These are phyloP conservation scores for Micronycteris hirsuta DNA, from an alignment of 2,113 vertebrate genomes.

Conservation along the genomic window DNA sequence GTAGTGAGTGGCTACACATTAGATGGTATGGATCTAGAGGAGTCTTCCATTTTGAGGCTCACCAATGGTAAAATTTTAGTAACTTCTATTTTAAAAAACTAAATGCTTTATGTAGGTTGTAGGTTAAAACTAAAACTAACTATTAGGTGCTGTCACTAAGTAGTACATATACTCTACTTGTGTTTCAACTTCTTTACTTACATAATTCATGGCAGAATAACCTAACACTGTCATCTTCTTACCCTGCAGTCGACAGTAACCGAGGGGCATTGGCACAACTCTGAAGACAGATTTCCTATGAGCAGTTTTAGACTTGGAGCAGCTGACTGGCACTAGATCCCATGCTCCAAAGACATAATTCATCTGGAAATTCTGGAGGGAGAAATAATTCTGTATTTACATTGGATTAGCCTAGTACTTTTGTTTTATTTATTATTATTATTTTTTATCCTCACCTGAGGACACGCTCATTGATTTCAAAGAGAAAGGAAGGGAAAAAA, in stretches of 20 bases:
- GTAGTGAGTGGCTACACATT: neutral
- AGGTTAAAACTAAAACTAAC: neutral
- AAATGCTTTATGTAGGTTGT: neutral
- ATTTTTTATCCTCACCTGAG: no score
- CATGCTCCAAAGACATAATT: slow-evolving; percentile 13
- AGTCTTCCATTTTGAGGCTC: neutral
- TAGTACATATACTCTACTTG: neutral
- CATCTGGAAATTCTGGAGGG: slow-evolving; percentile 33
- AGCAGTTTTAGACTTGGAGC: neutral
- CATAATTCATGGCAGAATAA: neutral
- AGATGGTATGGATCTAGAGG: neutral
- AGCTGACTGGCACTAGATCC: neutral
- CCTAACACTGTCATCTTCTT: neutral
- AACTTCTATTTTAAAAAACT: neutral
- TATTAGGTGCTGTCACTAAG: neutral
- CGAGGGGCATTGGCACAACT: neutral
- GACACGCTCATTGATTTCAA: no score
- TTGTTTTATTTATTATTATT: neutral
- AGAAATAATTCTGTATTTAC: slow-evolving; percentile 21
- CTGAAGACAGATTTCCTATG: neutral
- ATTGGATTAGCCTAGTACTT: neutral
- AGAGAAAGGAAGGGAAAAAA: no score
- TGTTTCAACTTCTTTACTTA: neutral
- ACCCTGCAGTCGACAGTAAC: neutral
- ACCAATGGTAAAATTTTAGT: neutral